Evolutionary conservation across 2,888 invertebrate genomes (phyloP).

Genomic region (Sphaerophoria taeniata): DNA sequence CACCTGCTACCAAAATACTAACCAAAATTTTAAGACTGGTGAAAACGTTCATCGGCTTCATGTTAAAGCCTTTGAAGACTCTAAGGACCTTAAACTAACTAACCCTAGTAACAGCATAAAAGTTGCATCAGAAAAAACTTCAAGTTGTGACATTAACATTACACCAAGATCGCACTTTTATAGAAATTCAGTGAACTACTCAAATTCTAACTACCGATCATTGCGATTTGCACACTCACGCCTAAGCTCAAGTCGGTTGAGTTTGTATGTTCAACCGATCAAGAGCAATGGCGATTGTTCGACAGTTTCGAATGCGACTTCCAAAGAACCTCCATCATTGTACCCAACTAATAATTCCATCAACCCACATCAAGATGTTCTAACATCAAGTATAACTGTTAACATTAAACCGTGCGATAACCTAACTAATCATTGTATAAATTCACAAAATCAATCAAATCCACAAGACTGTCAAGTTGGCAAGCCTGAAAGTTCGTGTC

Average conservation of each 20-base stretch:
- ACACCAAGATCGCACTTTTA: slow-evolving; percentile 79
- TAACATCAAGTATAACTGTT: slow-evolving; percentile 54
- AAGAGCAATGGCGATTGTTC: slow-evolving; percentile 37
- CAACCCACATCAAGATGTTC: slow-evolving; percentile 44
- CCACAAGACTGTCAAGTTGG: slow-evolving; percentile 41
- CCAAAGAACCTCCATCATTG: slow-evolving; percentile 66
- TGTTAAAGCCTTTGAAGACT: slow-evolving; percentile 49
- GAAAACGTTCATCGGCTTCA: slow-evolving; percentile 62
- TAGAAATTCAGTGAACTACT: slow-evolving; percentile 81
- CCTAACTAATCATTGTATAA: slow-evolving; percentile 76
- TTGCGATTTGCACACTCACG: slow-evolving; percentile 81
- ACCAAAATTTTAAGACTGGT: slow-evolving; percentile 37
- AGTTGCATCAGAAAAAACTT: slow-evolving; percentile 9
- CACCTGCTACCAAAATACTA: slow-evolving; percentile 59
- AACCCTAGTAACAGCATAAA: not conserved
- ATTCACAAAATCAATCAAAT: slow-evolving; percentile 74
- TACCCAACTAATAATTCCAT: slow-evolving; percentile 53
- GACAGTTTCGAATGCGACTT: slow-evolving; percentile 15
- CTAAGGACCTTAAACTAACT: slow-evolving; percentile 8
- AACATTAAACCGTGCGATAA: slow-evolving; percentile 61
- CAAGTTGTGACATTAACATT: slow-evolving; percentile 57
- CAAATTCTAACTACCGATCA: slow-evolving; percentile 82
- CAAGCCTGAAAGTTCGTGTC: slow-evolving; percentile 44
- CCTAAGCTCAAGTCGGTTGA: slow-evolving; percentile 81
- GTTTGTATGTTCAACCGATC: slow-evolving; percentile 79